phyloP scores from a whole-genome alignment of 2,888 invertebrate genomes.

The Morpho deidamia region DNA sequence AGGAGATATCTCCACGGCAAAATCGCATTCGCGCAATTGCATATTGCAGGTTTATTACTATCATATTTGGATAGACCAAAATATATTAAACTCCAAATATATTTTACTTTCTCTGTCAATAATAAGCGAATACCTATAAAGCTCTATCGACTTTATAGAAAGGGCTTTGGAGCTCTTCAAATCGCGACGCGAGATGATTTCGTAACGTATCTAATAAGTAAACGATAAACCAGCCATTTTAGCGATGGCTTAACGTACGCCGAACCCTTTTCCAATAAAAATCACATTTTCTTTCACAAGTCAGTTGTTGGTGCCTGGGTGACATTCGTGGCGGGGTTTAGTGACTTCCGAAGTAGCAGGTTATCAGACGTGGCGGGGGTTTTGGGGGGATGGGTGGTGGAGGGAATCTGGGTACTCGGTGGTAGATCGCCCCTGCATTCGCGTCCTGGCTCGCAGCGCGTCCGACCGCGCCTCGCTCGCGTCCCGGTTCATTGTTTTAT shows the following conservation, averaged over 20 bases:
- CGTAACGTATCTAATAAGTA: slow-evolving; percentile 41
- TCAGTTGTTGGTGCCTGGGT: slow-evolving; percentile 58
- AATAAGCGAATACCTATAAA: neutral
- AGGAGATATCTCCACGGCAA: too few relatives aligned
- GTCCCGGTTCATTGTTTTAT: slow-evolving; percentile 23
- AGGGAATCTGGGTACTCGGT: slow-evolving; percentile 61
- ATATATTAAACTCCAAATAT: neutral
- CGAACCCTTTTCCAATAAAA: slow-evolving; percentile 69
- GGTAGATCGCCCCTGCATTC: slow-evolving; percentile 63
- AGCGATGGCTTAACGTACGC: slow-evolving; percentile 51
- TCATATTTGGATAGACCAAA: too few relatives aligned
- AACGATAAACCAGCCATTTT: slow-evolving; percentile 56
- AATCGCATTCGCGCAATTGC: too few relatives aligned
- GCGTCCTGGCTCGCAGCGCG: slow-evolving; percentile 58
- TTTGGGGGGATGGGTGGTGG: slow-evolving; percentile 34
- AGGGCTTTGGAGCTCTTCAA: slow-evolving; percentile 26
- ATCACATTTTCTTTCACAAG: slow-evolving; percentile 68
- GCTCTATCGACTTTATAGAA: slow-evolving; percentile 7
- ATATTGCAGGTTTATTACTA: too few relatives aligned
- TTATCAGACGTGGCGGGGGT: slow-evolving; percentile 61
- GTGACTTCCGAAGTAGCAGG: slow-evolving; percentile 78
- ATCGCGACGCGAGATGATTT: slow-evolving; percentile 40
- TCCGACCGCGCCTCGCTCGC: slow-evolving; percentile 49
- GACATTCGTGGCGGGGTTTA: slow-evolving; percentile 73
- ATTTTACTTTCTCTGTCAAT: neutral